Evolutionary conservation across 2,888 invertebrate species (phyloP).

Genomic region (Caenorhabditis sp.): DNA sequence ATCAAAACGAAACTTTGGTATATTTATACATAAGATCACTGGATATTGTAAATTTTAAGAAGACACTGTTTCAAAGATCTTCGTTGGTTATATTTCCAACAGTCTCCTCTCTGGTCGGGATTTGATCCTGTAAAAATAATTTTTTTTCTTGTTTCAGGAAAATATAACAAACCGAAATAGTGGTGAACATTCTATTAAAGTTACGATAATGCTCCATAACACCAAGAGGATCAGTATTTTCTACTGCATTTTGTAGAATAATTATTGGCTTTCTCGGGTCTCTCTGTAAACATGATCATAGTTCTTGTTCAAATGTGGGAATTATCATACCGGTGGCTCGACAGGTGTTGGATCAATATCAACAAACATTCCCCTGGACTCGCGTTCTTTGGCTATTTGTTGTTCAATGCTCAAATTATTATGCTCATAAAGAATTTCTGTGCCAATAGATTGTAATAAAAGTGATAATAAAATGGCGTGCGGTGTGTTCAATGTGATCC

Average conservation of each 20-base stretch:
- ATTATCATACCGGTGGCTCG: slow-evolving; percentile 10
- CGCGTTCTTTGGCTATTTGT: slow-evolving; percentile 31
- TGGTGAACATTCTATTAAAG: slow-evolving; percentile 54
- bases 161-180: slow-evolving; percentile 54
- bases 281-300: slow-evolving; percentile 11
- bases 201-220: slow-evolving; percentile 38
- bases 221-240: slow-evolving; percentile 38
- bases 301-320: background rate
- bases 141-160: background rate
- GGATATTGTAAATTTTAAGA: slow-evolving; percentile 48
- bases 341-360: background rate
- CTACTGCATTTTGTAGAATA: slow-evolving; percentile 40
- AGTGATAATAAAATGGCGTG: slow-evolving; percentile 91
- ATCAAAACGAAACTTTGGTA: background rate
- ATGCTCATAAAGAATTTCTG: slow-evolving; percentile 78
- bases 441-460: slow-evolving; percentile 89
- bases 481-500: slow-evolving; percentile 82
- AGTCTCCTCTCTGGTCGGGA: slow-evolving; percentile 58
- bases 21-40: background rate
- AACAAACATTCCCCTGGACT: slow-evolving; percentile 9
- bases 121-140: slow-evolving; percentile 51
- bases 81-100: slow-evolving; percentile 95
- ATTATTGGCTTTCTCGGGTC: slow-evolving; percentile 36
- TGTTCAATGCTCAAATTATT: slow-evolving; percentile 65
- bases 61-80: slow-evolving; percentile 74